Evolutionary conservation across 2,113 vertebrate species (phyloP), one percentile per base, ranked within the genome.

Genomic region (Noctilio leporinus): DNA sequence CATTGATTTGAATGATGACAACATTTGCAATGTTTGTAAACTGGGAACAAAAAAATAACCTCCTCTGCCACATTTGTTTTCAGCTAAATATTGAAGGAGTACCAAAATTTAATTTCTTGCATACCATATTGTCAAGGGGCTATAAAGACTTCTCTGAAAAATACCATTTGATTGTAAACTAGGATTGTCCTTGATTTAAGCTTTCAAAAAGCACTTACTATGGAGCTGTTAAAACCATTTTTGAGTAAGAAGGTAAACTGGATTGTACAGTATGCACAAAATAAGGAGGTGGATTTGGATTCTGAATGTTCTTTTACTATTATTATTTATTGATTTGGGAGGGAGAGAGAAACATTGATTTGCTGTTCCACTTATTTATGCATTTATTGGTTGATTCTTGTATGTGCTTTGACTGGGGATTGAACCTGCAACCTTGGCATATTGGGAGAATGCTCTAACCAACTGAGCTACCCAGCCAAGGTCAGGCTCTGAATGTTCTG

Each of bases 111-210:
- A 98, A 98, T 92, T 98, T 99, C 95, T 97, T 99, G 40, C 99
- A 99, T 96, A 99, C 99, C 22, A 99, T 98, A 95, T 99, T 99
- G 20, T 97, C 99, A 93, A 98, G 99, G 16, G 99, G 99, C 20
- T 99, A 99, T 98, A 99, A 99, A 98, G 99, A 99, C 98, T 99
- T 99, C 98, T 99, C 99, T 97, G 99, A 99, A 97, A 99, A 99
- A 97, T 99, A 98, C 97, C 99, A 99, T 97, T 98, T 99, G 97
- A 99, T 99, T 86, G 99, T 99, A 97, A 99, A 99, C 98, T 99
- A 99, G 97, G 99, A 99, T 97, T 99, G 99, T 97, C 98, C 99
- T 1, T 98, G 98, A 76, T 98, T 99, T 97, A 99, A 99, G 96
- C 98, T 98, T 43, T 99, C 99, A 80, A 99, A 98, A 98, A 99